Conservation (phyloP, 2,888 invertebrate genomes). For the Aporophyla nigra region DNA sequence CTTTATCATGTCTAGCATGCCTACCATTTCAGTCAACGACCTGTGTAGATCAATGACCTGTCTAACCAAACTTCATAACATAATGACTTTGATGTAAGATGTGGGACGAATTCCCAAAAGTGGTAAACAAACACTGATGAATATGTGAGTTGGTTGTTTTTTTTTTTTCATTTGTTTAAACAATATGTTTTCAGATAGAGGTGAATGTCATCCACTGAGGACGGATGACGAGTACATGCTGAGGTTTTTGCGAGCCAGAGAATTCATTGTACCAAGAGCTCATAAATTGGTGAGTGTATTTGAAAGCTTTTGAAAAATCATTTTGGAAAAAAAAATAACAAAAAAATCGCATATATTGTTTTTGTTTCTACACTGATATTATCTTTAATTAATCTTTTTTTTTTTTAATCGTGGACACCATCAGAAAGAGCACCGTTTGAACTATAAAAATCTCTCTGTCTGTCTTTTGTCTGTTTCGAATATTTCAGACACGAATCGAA, state of each 20-base stretch:
- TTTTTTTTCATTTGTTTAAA: background rate
- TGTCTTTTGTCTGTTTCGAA: too few species aligned
- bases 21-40: background rate
- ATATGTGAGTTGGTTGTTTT: background rate
- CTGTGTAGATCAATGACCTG: background rate
- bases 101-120: background rate
- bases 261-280: slow-evolving; percentile 82
- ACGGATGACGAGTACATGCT: slow-evolving; percentile 83
- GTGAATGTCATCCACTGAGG: slow-evolving; percentile 80
- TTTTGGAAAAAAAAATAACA: too few species aligned
- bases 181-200: slow-evolving; percentile 78
- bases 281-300: slow-evolving; percentile 79
- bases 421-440: too few species aligned
- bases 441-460: too few species aligned
- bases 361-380: too few species aligned
- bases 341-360: too few species aligned
- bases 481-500: too few species aligned
- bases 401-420: too few species aligned
- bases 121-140: background rate
- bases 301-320: too few species aligned
- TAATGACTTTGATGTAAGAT: background rate
- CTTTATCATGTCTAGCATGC: background rate
- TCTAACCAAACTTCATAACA: too few species aligned
- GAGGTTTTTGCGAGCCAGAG: slow-evolving; percentile 80
- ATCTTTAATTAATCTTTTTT: too few species aligned